These are phyloP conservation scores for Caenorhabditis remanei DNA, from an alignment of 1,140 invertebrate genomes.

Conservation along the genomic window DNA sequence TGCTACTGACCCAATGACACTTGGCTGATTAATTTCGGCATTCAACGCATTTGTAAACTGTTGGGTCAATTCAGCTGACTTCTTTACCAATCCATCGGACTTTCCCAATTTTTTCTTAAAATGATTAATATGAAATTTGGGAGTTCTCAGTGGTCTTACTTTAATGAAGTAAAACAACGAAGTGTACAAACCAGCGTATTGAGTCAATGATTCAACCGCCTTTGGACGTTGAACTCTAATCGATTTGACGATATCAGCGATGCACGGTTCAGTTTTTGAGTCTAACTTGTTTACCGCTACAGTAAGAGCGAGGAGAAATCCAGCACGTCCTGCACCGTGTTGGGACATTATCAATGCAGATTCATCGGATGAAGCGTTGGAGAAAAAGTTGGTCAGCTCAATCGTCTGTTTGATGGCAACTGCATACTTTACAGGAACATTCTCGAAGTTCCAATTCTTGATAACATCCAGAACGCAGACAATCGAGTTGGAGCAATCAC, in stretches of 20 bases:
- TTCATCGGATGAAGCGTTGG: background rate
- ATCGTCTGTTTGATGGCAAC: conserved; percentile 2
- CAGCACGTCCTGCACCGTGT: background rate
- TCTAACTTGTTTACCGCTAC: background rate
- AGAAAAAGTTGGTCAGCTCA: background rate
- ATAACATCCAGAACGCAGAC: background rate
- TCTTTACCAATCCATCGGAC: too few species aligned
- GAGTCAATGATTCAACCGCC: background rate
- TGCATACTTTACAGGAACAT: background rate
- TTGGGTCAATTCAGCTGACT: too few species aligned
- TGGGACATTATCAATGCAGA: background rate
- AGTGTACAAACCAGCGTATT: background rate
- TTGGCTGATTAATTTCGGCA: too few species aligned
- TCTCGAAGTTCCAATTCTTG: background rate
- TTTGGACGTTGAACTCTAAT: background rate
- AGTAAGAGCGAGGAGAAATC: background rate
- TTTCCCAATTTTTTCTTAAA: too few species aligned
- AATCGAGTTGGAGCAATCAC: conserved; percentile 1
- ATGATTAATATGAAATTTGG: too few species aligned
- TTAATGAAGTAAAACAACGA: conserved; percentile 1
- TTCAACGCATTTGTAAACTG: too few species aligned
- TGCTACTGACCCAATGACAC: too few species aligned
- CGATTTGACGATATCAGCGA: conserved; percentile 3
- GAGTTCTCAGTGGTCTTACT: background rate
- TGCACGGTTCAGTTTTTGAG: background rate